Evolutionary conservation across 2,797 vertebrate species (phyloP), one percentile per base, ranked within the genome.

Genomic region (Phoxinus dragarum): DNA sequence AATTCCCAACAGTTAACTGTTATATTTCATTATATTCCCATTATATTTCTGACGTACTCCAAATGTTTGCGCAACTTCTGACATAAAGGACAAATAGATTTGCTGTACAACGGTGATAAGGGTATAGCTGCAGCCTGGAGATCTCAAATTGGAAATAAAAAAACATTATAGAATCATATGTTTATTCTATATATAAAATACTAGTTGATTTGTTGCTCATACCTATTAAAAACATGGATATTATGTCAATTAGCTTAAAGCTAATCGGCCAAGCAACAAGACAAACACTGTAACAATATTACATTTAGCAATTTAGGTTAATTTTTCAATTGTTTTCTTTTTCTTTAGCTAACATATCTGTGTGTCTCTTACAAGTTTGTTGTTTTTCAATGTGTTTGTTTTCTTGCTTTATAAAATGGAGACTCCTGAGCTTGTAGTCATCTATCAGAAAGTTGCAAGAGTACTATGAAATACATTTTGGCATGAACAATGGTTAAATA

Each of bases 401-500:
- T 49, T 38, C 64, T 80, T 68, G 78, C 3, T 27, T 67, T 52
- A 68, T 21, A 19, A 67, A 12, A 12, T 52, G 61, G 7, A 23
- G 66, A 69, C 21, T 38, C 4, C 19, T 68, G 19, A 5, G 49
- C 14, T 27, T 54, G 21, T 16, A 36, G 7, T n/a, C 21, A 49
- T 67, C 44, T 38, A 36, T 80, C 19, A 36, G n/a, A 54, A 38
- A 34, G 4, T 5, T 49, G 47, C 47, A 17, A 17, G 64, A 87
- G 78, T 61, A 78, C 75, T 38, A 31, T 6, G 66, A 76, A 86
- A 90, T 85, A 68, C 14, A 72, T 87, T 86, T 74, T 87, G 76
- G 6, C 31, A 59, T 44, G 17, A 56, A 61, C 38, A 4, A 31
- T 3, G 1, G 31, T 67, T 44, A 73, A 73, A 73, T 47, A 31